Evolutionary conservation across 2,113 vertebrate genomes (phyloP), one percentile per base, ranked within the genome.

Genomic region (Rhinogobius similis): DNA sequence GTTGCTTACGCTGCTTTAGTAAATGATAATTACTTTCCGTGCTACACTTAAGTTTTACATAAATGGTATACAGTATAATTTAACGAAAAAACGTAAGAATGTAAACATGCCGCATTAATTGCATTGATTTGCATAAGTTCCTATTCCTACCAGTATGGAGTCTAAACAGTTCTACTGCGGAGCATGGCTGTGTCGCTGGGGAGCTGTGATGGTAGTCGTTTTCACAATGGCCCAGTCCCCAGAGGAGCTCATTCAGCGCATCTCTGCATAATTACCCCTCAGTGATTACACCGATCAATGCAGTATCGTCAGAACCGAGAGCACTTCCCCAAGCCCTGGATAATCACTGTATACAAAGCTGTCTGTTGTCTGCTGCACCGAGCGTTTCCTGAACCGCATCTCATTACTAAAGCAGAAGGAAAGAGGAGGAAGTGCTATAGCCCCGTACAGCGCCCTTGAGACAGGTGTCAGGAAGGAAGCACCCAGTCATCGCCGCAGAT

Each of bases 251-350:
- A 78, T 89, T 89, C 86, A 87, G 86, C 77, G 43, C 77, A 83
- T 89, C 87, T 59, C 85, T 84, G 83, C 73, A 87, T 90, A 90
- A 92, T 92, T 86, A 91, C 82, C 82, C 85, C 78, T 74, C 83
- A 85, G 85, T 84, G 83, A 86, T 91, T 86, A 88, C 50, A 72
- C 71, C 81, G 91, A 90, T 91, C 88, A 88, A 85, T 89, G 78
- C 65, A 62, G 73, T 71, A 72, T 76, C 73, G 64, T 85, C 81
- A 66, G 65, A 63, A 77, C 79, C 26, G 29, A 68, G 66, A 73
- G 79, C 76, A 66, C 75, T 78, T 68, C 41, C 63, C 72, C 75
- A 64, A 79, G 67, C 73, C 46, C 68, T 2, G 48, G 48, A 68
- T 88, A 85, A 86, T 87, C 75, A 84, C 82, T 79, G 75, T 50